These are phyloP conservation scores for Antheraea assamensis DNA, from an alignment of 2,888 invertebrate species.

Conservation along the genomic window DNA sequence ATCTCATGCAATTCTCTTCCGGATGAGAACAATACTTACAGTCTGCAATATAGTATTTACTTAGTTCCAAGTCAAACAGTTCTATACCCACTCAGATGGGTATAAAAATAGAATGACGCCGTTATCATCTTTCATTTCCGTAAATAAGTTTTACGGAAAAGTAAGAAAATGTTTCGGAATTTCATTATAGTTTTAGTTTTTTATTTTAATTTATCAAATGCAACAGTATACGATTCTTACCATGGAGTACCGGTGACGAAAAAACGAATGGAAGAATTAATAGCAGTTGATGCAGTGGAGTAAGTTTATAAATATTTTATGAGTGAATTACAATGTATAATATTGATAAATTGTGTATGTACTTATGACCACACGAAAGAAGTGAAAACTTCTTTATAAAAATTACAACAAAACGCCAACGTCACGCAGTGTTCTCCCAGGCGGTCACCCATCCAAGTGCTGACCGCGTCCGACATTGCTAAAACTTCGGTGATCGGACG, in stretches of 20 bases:
- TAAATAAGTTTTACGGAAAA: not conserved
- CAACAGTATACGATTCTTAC: slow-evolving; percentile 1
- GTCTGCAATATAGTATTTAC: not conserved
- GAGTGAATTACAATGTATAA: too few relatives aligned
- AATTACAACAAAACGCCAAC: too few relatives aligned
- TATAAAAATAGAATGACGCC: not conserved
- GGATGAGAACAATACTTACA: not conserved
- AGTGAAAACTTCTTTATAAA: too few relatives aligned
- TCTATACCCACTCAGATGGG: not conserved
- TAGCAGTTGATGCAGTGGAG: not conserved
- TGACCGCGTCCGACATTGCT: too few relatives aligned
- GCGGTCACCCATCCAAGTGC: too few relatives aligned
- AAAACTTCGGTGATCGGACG: too few relatives aligned
- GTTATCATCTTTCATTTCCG: not conserved
- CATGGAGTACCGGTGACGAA: slow-evolving; percentile 5
- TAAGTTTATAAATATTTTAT: slow-evolving; percentile 13
- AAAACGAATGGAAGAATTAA: not conserved
- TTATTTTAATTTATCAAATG: slow-evolving; percentile 3
- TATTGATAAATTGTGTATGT: too few relatives aligned
- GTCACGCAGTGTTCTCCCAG: too few relatives aligned
- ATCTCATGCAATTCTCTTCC: not conserved
- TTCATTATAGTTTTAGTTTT: not conserved
- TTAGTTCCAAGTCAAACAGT: not conserved
- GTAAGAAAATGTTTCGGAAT: not conserved
- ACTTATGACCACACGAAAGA: too few relatives aligned